Evolutionary conservation across 2,888 invertebrate genomes (phyloP).

Genomic region (Dicranocentrus wangi): DNA sequence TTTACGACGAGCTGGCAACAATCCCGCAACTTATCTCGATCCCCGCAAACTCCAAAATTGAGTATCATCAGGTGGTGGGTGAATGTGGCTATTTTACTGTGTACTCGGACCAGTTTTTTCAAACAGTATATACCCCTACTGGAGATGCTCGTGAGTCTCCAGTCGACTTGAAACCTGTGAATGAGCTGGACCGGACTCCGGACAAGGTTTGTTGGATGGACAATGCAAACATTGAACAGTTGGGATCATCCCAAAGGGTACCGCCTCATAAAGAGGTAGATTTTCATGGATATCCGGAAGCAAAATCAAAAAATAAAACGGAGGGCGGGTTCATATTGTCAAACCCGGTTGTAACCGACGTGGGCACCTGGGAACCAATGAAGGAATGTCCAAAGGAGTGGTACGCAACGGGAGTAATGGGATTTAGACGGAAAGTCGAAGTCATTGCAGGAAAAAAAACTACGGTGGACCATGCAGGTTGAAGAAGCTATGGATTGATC

Average conservation of each 20-base stretch:
- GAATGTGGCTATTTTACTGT: conserved; percentile 1
- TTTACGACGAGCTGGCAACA: neutral
- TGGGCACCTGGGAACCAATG: neutral
- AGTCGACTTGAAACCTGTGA: neutral
- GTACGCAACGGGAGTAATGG: neutral
- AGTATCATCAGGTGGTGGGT: neutral
- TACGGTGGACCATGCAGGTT: neutral
- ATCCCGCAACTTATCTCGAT: neutral
- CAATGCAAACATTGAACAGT: neutral
- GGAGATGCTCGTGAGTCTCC: neutral
- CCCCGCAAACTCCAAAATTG: neutral
- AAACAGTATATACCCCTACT: neutral
- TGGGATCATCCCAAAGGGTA: neutral
- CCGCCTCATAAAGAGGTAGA: neutral
- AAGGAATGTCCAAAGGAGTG: neutral
- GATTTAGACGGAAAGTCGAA: neutral
- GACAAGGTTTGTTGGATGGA: conserved; percentile 6
- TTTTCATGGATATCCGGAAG: conserved; percentile 1
- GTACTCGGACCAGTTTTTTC: neutral
- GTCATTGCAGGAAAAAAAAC: neutral
- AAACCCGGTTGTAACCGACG: neutral
- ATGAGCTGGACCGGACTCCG: neutral
- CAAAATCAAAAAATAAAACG: neutral
- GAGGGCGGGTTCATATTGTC: neutral
- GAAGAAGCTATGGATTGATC: too few species aligned